Conservation (phyloP, 2,888 invertebrate genomes). For the Lordiphosa andalusiaca region DNA sequence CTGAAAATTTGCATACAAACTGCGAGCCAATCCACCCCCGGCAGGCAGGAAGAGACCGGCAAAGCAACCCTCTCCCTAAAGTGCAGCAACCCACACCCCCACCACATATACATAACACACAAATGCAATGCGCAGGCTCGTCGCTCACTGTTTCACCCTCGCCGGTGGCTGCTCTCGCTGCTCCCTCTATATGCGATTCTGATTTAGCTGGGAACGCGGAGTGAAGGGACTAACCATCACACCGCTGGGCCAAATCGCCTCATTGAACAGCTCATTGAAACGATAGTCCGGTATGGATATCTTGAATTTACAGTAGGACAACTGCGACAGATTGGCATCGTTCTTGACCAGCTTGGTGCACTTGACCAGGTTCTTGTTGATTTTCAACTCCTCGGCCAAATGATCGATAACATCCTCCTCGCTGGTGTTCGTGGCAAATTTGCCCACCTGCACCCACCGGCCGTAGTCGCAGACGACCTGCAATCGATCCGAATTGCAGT, state of each 20-base stretch:
- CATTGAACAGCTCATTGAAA: conserved; percentile 78
- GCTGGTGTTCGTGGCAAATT: conserved; percentile 76
- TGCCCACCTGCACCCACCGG: conserved; percentile 77
- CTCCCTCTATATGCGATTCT: conserved; percentile 74
- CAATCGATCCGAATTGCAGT: conserved; percentile 77
- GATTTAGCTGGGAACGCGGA: conserved; percentile 77
- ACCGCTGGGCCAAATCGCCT: conserved; percentile 78
- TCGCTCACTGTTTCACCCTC: conserved; percentile 29
- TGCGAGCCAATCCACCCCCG: conserved; percentile 25
- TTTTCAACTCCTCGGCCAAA: conserved; percentile 75
- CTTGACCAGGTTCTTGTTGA: conserved; percentile 76
- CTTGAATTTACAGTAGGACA: conserved; percentile 77
- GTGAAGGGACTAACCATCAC: conserved; percentile 78
- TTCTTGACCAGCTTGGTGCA: conserved; percentile 78
- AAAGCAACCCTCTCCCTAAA: conserved; percentile 27
- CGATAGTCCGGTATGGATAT: conserved; percentile 78
- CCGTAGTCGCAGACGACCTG: conserved; percentile 78
- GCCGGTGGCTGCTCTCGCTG: conserved; percentile 27
- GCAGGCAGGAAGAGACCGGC: conserved; percentile 15
- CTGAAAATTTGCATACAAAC: conserved; percentile 60
- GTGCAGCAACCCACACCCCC: conserved; percentile 9
- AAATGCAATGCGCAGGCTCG: conserved; percentile 5
- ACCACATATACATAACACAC: too few species aligned
- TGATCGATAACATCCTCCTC: conserved; percentile 78
- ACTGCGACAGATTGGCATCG: conserved; percentile 76